A percentile compares a stretch with the other conserved stretches of the same genome.
Conservation (phyloP, 1,140 invertebrate genomes). For the Drosophila cardini region DNA sequence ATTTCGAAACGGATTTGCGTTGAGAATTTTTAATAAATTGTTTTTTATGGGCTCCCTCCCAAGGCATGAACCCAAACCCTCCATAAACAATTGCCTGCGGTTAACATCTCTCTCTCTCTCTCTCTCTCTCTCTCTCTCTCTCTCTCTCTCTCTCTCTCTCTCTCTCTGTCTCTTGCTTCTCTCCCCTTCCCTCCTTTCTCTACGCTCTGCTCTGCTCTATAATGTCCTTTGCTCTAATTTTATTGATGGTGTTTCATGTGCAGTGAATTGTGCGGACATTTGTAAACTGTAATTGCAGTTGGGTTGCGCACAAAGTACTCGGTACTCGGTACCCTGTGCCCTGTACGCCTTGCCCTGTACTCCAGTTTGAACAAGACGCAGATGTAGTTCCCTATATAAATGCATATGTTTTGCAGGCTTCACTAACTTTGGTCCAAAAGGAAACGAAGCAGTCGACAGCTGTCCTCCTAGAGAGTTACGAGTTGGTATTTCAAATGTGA, state of each 20-base stretch:
- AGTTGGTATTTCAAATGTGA: constrained; percentile 3
- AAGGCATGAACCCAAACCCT: constrained; percentile 24
- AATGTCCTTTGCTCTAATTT: constrained; percentile 73
- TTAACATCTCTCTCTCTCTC: neutral
- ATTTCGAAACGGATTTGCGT: constrained; percentile 76
- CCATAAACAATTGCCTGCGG: constrained; percentile 55
- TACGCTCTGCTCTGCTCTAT: constrained; percentile 13
- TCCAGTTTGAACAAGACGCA: constrained; percentile 40
- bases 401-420: constrained; percentile 55
- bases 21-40: constrained; percentile 81
- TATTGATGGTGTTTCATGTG: constrained; percentile 80
- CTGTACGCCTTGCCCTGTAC: constrained; percentile 24
- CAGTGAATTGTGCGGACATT: constrained; percentile 71
- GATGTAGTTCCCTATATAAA: constrained; percentile 35
- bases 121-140: too few species aligned
- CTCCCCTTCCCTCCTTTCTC: neutral
- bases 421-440: constrained; percentile 39
- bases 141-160: neutral
- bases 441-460: constrained; percentile 21
- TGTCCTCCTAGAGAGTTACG: neutral
- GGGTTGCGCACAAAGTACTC: constrained; percentile 30
- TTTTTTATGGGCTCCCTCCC: constrained; percentile 50
- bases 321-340: neutral
- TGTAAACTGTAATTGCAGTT: constrained; percentile 76
- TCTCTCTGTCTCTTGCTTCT: constrained; percentile 8